phyloP scores from a whole-genome alignment of 2,888 invertebrate genomes.

The Amphiduros pacificus region DNA sequence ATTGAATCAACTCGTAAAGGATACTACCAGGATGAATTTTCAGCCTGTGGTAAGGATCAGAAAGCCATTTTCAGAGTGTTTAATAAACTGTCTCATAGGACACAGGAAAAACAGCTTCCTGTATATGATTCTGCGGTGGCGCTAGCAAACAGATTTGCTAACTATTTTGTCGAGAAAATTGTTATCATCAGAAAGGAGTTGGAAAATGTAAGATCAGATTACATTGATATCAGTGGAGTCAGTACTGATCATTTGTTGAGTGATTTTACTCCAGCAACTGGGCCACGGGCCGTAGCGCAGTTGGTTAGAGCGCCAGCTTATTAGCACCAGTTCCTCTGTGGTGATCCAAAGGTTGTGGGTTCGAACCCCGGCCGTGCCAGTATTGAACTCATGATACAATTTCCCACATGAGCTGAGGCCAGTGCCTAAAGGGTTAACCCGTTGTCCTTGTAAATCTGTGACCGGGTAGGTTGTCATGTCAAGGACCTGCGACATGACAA shows the following conservation, averaged over 20 bases:
- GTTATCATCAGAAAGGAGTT: neutral
- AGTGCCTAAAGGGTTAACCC: no score
- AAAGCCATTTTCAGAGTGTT: neutral
- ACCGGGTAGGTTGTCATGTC: no score
- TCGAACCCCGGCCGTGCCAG: no score
- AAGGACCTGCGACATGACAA: no score
- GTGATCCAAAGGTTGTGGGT: no score
- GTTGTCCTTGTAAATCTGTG: no score
- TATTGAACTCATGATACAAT: no score
- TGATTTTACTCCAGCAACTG: neutral
- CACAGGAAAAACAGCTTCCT: neutral
- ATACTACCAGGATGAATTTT: neutral
- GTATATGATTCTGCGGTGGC: neutral
- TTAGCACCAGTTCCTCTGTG: no score
- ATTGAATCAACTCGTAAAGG: neutral
- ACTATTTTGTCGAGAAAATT: neutral
- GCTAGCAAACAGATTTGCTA: neutral
- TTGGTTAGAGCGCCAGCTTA: no score
- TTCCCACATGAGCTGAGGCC: no score
- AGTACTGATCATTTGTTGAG: neutral
- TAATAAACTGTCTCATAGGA: neutral
- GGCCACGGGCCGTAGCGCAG: no score
- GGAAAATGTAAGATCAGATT: neutral
- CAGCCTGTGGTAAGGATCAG: neutral
- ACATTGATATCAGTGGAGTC: neutral